Percentiles rank a stretch among this genome's conserved stretches.
Conservation (phyloP, 2,113 vertebrate genomes). For the Malaclemys terrapin region DNA sequence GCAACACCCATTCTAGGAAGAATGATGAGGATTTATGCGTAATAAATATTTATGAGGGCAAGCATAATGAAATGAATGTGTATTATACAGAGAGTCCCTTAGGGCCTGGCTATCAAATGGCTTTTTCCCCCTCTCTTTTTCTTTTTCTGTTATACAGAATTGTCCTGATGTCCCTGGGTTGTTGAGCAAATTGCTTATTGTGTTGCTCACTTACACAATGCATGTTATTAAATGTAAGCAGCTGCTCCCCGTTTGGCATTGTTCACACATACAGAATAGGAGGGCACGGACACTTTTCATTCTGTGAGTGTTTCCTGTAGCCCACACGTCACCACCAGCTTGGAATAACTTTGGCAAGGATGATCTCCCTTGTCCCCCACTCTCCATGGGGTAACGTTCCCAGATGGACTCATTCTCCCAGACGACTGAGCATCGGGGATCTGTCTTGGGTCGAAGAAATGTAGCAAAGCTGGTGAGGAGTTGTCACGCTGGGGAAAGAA, state of each 20-base stretch:
- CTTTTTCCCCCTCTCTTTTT: slow-evolving; percentile 48
- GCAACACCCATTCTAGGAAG: slow-evolving; percentile 60
- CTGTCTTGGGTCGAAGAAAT: not conserved
- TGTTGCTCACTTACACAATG: slow-evolving; percentile 75
- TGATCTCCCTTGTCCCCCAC: not conserved
- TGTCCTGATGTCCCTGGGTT: slow-evolving; percentile 70
- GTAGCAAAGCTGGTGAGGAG: not conserved
- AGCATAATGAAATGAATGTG: slow-evolving; percentile 72
- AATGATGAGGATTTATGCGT: slow-evolving; percentile 57
- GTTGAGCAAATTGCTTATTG: slow-evolving; percentile 75
- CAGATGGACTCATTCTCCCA: not conserved
- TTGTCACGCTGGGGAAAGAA: not conserved
- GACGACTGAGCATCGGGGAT: not conserved
- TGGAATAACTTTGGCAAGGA: slow-evolving; percentile 14
- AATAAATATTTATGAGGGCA: slow-evolving; percentile 78
- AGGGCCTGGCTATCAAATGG: slow-evolving; percentile 65
- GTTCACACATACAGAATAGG: slow-evolving; percentile 46
- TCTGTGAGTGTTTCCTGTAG: slow-evolving; percentile 35
- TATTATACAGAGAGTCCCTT: slow-evolving; percentile 58
- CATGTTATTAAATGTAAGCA: slow-evolving; percentile 73
- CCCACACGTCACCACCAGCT: not conserved
- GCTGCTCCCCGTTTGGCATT: slow-evolving; percentile 71
- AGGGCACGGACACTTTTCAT: slow-evolving; percentile 45
- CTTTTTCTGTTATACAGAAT: slow-evolving; percentile 57
- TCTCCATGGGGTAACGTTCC: not conserved